Evolutionary conservation across 2,888 invertebrate species (phyloP).

Genomic region (Diloba caeruleocephala): DNA sequence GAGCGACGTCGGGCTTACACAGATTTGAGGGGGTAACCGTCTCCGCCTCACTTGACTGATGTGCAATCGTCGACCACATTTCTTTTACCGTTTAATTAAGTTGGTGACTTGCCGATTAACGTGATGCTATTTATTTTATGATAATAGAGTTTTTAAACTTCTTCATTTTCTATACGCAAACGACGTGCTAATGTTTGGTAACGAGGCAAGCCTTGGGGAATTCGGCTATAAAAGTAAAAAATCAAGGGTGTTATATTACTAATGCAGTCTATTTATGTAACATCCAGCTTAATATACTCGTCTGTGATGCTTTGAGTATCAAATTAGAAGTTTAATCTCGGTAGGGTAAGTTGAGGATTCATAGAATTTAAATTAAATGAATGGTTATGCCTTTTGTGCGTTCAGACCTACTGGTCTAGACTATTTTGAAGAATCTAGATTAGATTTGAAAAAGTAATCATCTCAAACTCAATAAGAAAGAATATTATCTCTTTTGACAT

Average conservation of each 20-base stretch:
- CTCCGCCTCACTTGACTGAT: slow-evolving; percentile 70
- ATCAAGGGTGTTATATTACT: neutral
- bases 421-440: slow-evolving; percentile 9
- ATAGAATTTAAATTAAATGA: slow-evolving; percentile 5
- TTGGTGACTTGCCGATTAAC: slow-evolving; percentile 42
- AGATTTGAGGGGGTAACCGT: slow-evolving; percentile 70
- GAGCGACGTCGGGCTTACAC: slow-evolving; percentile 65
- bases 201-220: neutral
- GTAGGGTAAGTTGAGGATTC: neutral
- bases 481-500: slow-evolving; percentile 20
- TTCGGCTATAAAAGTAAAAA: neutral
- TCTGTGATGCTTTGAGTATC: neutral
- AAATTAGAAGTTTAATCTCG: neutral
- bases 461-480: slow-evolving; percentile 16
- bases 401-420: slow-evolving; percentile 4
- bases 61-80: slow-evolving; percentile 57
- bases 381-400: neutral
- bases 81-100: slow-evolving; percentile 57
- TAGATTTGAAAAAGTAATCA: slow-evolving; percentile 25
- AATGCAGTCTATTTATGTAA: neutral
- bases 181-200: slow-evolving; percentile 4
- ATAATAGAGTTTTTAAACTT: slow-evolving; percentile 17
- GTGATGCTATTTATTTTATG: slow-evolving; percentile 20
- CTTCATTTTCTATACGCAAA: neutral
- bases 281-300: neutral